These are phyloP conservation scores for Oncorhynchus tshawytscha DNA, from an alignment of 2,113 vertebrate genomes.

Conservation along the genomic window DNA sequence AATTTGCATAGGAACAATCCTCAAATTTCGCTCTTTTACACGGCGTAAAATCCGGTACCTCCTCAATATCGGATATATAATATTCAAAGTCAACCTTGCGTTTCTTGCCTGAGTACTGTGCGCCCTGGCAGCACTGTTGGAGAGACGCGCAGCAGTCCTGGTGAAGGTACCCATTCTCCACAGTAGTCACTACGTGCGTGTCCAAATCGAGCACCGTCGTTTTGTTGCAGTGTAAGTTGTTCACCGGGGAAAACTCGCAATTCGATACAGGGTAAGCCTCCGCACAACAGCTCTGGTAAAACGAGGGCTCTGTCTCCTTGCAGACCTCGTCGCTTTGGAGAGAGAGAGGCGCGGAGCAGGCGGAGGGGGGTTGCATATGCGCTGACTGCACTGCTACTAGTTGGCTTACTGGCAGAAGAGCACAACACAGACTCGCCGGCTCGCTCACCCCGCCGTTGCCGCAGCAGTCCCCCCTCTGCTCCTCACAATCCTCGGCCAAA, in stretches of 20 bases:
- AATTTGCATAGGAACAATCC: constrained; percentile 74
- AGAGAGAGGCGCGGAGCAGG: constrained; percentile 55
- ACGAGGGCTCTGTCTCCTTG: constrained; percentile 76
- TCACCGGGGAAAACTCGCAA: constrained; percentile 60
- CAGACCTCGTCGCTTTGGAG: constrained; percentile 60
- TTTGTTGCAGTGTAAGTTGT: constrained; percentile 80
- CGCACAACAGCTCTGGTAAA: constrained; percentile 79
- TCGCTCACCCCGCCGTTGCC: constrained; percentile 58
- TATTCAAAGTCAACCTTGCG: constrained; percentile 81
- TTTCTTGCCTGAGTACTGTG: constrained; percentile 74
- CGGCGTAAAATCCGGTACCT: constrained; percentile 76
- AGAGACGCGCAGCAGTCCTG: constrained; percentile 88
- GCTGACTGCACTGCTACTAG: constrained; percentile 66
- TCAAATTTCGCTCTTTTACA: constrained; percentile 87
- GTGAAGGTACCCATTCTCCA: constrained; percentile 91
- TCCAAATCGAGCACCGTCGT: constrained; percentile 96
- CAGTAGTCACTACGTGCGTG: constrained; percentile 96
- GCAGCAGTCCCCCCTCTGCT: constrained; percentile 71
- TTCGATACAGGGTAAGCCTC: constrained; percentile 65
- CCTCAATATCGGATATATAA: constrained; percentile 77
- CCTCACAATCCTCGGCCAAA: constrained; percentile 75
- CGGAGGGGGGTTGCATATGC: constrained; percentile 54
- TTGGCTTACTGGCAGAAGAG: constrained; percentile 43
- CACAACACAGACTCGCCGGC: constrained; percentile 60
- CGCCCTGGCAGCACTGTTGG: constrained; percentile 74